These are phyloP conservation scores for Sciaenops ocellatus DNA, from an alignment of 2,797 vertebrate genomes.

Conservation along the genomic window DNA sequence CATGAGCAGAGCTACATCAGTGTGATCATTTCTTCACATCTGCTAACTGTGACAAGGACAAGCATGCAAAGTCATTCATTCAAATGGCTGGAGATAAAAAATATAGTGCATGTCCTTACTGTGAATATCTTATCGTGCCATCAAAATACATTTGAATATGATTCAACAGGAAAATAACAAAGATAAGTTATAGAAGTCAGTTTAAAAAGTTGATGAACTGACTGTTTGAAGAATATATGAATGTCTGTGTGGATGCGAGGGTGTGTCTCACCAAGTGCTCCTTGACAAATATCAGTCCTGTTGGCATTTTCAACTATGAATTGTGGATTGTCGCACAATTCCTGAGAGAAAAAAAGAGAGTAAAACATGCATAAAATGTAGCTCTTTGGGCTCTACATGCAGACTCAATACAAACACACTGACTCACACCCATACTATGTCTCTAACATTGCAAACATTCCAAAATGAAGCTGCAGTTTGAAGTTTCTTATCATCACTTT, in stretches of 20 bases:
- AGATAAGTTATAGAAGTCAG: too few species aligned
- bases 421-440: background rate
- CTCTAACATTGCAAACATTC: background rate
- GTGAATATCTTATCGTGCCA: background rate
- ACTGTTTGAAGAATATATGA: background rate
- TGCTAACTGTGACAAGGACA: background rate
- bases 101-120: background rate
- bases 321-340: conserved; percentile 60
- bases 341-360: conserved; percentile 44
- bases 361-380: background rate
- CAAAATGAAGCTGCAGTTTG: background rate
- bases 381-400: background rate
- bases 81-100: conserved; percentile 10
- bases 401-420: background rate
- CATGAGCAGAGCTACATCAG: background rate
- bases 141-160: conserved; percentile 14
- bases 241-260: conserved; percentile 1
- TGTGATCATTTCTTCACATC: background rate
- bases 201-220: background rate
- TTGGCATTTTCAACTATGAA: conserved; percentile 88
- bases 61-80: conserved; percentile 42
- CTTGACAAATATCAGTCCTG: conserved; percentile 93
- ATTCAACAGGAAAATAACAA: background rate
- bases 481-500: background rate
- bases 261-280: conserved; percentile 88